phyloP scores from a whole-genome alignment of 2,888 invertebrate species.

The Congeria kusceri region DNA sequence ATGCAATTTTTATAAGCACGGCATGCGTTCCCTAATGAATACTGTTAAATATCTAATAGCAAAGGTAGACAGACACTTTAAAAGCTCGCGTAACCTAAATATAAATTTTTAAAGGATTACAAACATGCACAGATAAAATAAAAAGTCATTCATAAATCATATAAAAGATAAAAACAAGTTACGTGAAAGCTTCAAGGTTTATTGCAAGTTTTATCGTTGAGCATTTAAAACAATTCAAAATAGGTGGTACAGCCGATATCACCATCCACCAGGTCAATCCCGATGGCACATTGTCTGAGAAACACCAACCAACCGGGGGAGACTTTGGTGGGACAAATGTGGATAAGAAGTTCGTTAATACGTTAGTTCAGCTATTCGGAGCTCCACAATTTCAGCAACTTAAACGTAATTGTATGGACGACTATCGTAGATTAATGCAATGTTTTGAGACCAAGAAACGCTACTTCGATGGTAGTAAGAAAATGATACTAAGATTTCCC shows the following conservation, averaged over 20 bases:
- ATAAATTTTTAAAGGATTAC: no score
- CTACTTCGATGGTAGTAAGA: constrained; percentile 25
- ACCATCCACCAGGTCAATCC: constrained; percentile 41
- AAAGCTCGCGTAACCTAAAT: no score
- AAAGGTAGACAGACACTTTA: no score
- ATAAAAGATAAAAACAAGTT: no score
- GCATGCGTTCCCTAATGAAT: no score
- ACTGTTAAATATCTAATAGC: no score
- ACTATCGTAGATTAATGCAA: constrained; percentile 41
- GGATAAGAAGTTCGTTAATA: constrained; percentile 34
- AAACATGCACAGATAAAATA: no score
- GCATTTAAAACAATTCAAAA: no score
- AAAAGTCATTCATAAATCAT: no score
- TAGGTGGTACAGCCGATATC: constrained; percentile 59
- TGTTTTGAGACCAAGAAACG: constrained; percentile 50
- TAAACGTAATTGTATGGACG: constrained; percentile 19
- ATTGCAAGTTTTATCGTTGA: no score
- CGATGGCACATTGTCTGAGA: constrained; percentile 44
- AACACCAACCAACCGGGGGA: constrained; percentile 47
- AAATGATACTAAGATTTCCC: constrained; percentile 35
- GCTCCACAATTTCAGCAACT: constrained; percentile 16
- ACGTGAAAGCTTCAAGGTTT: no score
- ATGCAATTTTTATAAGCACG: no score
- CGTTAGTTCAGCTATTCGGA: constrained; percentile 22
- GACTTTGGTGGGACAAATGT: constrained; percentile 53